Evolutionary conservation across 2,888 invertebrate genomes (phyloP).

Genomic region (Dioctria linearis): DNA sequence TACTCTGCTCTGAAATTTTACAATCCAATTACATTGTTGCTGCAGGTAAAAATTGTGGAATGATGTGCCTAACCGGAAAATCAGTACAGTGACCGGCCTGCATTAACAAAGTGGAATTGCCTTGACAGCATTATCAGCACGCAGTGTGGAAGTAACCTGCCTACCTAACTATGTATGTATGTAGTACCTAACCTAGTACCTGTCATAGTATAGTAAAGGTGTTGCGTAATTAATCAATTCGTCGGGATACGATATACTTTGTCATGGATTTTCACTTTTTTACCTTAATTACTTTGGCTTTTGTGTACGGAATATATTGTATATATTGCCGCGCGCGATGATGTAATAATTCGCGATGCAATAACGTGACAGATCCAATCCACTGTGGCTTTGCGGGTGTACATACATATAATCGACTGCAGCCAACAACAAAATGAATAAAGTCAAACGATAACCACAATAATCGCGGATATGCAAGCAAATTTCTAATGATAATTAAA

Average conservation of each 20-base stretch:
- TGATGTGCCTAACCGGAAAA: conserved; percentile 48
- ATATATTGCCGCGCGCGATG: not conserved
- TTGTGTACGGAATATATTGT: conserved; percentile 7
- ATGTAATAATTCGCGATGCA: not conserved
- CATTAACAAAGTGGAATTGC: conserved; percentile 49
- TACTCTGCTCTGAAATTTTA: conserved; percentile 28
- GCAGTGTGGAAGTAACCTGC: conserved; percentile 33
- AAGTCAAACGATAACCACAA: too few relatives aligned
- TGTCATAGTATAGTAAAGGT: not conserved
- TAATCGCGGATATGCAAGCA: not conserved
- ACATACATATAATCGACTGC: too few relatives aligned
- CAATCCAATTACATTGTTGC: conserved; percentile 34
- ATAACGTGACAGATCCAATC: not conserved
- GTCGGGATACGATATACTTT: conserved; percentile 9
- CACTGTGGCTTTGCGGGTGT: conserved; percentile 10
- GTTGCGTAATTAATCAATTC: conserved; percentile 50
- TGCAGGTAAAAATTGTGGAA: not conserved
- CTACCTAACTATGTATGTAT: not conserved
- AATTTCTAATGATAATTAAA: conserved; percentile 9
- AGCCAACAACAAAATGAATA: too few relatives aligned
- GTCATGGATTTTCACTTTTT: conserved; percentile 46
- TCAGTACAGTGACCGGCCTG: conserved; percentile 51
- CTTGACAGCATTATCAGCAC: conserved; percentile 47
- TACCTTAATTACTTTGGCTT: conserved; percentile 38
- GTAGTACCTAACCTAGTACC: too few relatives aligned